These are phyloP conservation scores for Oligia latruncula DNA, from an alignment of 2,888 invertebrate genomes.

Conservation along the genomic window DNA sequence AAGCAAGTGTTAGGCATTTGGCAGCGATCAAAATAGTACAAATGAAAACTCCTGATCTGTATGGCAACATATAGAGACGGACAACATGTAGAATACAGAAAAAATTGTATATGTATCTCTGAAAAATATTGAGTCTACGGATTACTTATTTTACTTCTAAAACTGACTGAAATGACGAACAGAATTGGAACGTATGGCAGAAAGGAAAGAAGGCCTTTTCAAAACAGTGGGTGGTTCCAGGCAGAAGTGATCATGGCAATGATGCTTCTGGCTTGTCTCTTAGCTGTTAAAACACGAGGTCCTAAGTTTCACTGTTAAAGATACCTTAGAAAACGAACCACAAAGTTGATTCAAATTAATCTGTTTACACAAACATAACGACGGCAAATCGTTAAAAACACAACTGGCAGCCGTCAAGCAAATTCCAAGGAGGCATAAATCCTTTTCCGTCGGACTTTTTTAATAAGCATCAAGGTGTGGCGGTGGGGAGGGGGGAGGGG, in stretches of 20 bases:
- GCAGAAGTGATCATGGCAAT: too few relatives aligned
- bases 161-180: background rate
- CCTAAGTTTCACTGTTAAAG: background rate
- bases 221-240: background rate
- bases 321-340: background rate
- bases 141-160: background rate
- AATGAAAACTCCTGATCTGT: background rate
- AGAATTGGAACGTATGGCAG: background rate
- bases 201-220: background rate
- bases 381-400: conserved; percentile 61
- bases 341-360: background rate
- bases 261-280: background rate
- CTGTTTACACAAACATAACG: conserved; percentile 27
- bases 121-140: background rate
- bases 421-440: conserved; percentile 68
- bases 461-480: conserved; percentile 75
- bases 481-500: conserved; percentile 46
- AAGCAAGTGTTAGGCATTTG: background rate
- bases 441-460: conserved; percentile 72
- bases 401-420: conserved; percentile 59
- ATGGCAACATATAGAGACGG: background rate
- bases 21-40: background rate
- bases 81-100: background rate
- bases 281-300: background rate
- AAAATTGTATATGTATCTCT: background rate